These are phyloP conservation scores for Eristalis arbustorum DNA, from an alignment of 2,888 invertebrate species.

Conservation along the genomic window DNA sequence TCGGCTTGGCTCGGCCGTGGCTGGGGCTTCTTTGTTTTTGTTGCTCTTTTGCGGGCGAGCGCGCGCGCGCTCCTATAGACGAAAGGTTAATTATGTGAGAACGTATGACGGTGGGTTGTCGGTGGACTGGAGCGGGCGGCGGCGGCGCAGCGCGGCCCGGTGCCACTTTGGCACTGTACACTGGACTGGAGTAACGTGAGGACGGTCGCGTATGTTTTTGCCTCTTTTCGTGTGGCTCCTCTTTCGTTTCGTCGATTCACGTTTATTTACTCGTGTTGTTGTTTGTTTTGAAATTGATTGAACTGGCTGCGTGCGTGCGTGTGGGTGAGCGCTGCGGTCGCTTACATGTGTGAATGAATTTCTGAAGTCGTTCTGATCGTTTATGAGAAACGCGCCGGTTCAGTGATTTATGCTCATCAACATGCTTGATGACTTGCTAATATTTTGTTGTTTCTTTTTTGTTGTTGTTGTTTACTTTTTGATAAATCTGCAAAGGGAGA, in stretches of 20 bases:
- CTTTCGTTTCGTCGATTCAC: not conserved
- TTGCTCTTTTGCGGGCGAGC: constrained; percentile 12
- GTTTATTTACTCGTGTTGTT: constrained; percentile 14
- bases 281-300: constrained; percentile 11
- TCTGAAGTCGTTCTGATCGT: constrained; percentile 21
- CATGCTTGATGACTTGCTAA: constrained; percentile 19
- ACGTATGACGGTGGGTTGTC: constrained; percentile 51
- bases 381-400: constrained; percentile 28
- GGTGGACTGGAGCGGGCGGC: not conserved
- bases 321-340: not conserved
- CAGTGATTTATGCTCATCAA: constrained; percentile 47
- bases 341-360: constrained; percentile 47
- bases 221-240: constrained; percentile 11
- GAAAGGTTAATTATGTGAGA: constrained; percentile 71
- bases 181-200: constrained; percentile 34
- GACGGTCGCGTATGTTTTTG: constrained; percentile 54
- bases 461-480: not conserved
- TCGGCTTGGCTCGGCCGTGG: not conserved
- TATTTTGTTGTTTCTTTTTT: not conserved
- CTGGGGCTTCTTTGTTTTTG: not conserved
- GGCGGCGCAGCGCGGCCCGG: not conserved
- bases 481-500: not conserved
- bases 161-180: not conserved
- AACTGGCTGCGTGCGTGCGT: not conserved
- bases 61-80: constrained; percentile 37